Conservation (phyloP, 2,888 invertebrate genomes). For the Andrena dorsata region DNA sequence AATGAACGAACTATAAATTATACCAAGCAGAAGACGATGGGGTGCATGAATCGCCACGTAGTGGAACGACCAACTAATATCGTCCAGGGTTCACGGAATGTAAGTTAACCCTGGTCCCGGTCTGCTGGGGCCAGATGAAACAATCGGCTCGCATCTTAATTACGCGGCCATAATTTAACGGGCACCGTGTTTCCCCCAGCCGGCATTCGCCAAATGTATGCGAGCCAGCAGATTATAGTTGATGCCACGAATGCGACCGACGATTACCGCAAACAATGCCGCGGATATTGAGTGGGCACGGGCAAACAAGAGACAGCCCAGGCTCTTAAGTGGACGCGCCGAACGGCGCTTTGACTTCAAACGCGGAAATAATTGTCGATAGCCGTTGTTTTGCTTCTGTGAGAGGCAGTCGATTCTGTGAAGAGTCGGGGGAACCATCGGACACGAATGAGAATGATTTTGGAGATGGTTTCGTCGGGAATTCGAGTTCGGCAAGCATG, state of each 20-base stretch:
- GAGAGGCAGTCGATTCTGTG: not conserved
- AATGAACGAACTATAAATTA: constrained; percentile 5
- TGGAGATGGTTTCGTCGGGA: not conserved
- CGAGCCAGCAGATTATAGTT: constrained; percentile 61
- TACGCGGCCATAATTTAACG: constrained; percentile 69
- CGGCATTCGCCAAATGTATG: constrained; percentile 64
- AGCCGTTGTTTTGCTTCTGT: constrained; percentile 13
- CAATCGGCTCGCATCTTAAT: constrained; percentile 73
- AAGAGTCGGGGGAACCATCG: not conserved
- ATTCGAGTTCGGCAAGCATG: not conserved
- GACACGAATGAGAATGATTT: not conserved
- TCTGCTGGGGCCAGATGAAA: constrained; percentile 56
- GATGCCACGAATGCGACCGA: constrained; percentile 56
- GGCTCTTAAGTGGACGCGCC: constrained; percentile 47
- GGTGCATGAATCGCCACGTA: not conserved
- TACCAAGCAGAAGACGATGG: constrained; percentile 13
- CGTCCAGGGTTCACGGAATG: constrained; percentile 28
- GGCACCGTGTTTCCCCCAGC: constrained; percentile 43
- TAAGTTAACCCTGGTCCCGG: constrained; percentile 41
- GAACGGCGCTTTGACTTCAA: constrained; percentile 54
- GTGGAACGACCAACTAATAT: not conserved
- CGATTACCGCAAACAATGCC: constrained; percentile 71
- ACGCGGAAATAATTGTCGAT: constrained; percentile 57
- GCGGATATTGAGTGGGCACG: constrained; percentile 60
- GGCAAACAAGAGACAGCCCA: constrained; percentile 50